These are phyloP conservation scores for Halichoerus grypus DNA, from an alignment of 2,113 vertebrate species.

Conservation along the genomic window DNA sequence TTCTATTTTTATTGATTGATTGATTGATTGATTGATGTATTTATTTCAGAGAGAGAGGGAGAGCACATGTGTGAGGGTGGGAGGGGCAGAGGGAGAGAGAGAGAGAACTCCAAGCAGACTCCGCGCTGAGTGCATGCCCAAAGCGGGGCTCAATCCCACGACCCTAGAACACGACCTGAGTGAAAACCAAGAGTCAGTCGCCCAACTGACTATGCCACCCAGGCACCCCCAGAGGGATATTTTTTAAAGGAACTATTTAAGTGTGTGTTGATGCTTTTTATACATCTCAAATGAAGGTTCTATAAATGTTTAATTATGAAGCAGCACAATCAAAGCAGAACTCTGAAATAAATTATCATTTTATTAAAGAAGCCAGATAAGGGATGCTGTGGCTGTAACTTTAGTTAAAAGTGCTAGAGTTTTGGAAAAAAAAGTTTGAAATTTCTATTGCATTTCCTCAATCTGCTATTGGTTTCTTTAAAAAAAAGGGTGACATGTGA, in stretches of 20 bases:
- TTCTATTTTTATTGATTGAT: not conserved
- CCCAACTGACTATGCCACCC: too few relatives aligned
- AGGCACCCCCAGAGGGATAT: not conserved
- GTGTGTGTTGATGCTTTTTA: slow-evolving; percentile 79
- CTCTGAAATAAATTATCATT: slow-evolving; percentile 80
- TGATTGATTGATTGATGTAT: not conserved
- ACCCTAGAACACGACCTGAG: not conserved
- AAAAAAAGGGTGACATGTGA: slow-evolving; percentile 11
- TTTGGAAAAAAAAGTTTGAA: slow-evolving; percentile 11
- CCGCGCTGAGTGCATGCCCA: not conserved
- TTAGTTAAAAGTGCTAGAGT: slow-evolving; percentile 78
- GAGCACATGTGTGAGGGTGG: not conserved
- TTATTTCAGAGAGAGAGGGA: not conserved
- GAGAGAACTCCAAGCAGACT: not conserved
- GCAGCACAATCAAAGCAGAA: slow-evolving; percentile 74
- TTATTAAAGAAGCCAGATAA: slow-evolving; percentile 77
- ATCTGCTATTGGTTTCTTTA: slow-evolving; percentile 16
- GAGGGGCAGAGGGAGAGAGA: not conserved
- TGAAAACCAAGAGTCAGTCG: not conserved
- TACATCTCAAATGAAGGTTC: slow-evolving; percentile 79
- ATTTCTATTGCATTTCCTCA: slow-evolving; percentile 39
- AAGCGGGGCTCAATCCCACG: not conserved
- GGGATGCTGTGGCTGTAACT: slow-evolving; percentile 62
- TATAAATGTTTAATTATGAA: slow-evolving; percentile 77
- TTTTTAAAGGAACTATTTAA: slow-evolving; percentile 84